Percentiles rank a stretch among this genome's conserved stretches.
These are phyloP conservation scores for Plotosus lineatus DNA, from an alignment of 2,113 vertebrate genomes.

Conservation along the genomic window DNA sequence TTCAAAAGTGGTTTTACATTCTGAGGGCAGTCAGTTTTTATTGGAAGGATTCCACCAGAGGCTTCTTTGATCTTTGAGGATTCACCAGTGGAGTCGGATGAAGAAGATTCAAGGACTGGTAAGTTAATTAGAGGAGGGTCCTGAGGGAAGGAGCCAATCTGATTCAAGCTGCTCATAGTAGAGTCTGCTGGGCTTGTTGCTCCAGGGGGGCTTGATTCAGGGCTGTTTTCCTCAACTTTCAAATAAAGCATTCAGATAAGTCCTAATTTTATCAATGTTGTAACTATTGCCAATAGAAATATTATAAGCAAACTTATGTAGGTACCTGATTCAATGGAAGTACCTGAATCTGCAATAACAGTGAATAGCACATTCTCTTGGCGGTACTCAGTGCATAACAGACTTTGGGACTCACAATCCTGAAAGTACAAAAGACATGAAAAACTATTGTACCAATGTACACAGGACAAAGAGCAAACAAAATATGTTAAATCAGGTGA, in stretches of 20 bases:
- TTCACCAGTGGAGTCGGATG: conserved; percentile 1
- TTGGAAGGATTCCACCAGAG: not conserved
- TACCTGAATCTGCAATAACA: not conserved
- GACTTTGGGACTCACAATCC: conserved; percentile 59
- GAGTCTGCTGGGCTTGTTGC: not conserved
- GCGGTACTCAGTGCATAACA: conserved; percentile 34
- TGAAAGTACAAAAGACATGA: conserved; percentile 30
- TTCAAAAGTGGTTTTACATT: not conserved
- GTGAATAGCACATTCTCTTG: not conserved
- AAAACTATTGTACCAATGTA: not conserved
- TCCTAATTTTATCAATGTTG: not conserved
- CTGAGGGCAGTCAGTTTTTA: not conserved
- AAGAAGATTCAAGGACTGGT: not conserved
- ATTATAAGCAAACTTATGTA: not conserved
- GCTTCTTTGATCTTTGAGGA: not conserved
- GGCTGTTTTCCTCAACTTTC: conserved; percentile 26
- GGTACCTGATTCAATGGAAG: conserved; percentile 29
- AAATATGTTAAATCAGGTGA: not conserved
- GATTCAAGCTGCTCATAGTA: not conserved
- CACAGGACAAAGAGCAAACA: not conserved
- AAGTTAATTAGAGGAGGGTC: not conserved
- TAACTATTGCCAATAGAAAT: not conserved
- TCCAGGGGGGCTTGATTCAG: not conserved
- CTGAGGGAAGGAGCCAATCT: not conserved
- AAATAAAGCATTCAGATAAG: not conserved